phyloP scores from a whole-genome alignment of 2,797 vertebrate species.

The Notamacropus eugenii region DNA sequence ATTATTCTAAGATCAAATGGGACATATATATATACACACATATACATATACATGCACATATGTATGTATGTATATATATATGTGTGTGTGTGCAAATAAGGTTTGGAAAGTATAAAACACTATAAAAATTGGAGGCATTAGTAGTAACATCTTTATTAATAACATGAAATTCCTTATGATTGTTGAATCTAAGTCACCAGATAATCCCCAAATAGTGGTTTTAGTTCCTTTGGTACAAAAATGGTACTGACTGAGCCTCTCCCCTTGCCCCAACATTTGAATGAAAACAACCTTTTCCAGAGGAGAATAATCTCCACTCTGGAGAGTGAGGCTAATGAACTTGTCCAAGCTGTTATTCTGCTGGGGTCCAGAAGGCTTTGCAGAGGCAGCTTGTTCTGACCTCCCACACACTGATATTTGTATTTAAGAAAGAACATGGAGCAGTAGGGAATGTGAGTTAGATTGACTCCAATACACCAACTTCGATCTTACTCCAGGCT shows the following conservation, averaged over 20 bases:
- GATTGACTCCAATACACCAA: neutral
- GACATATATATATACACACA: neutral
- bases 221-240: neutral
- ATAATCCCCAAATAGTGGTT: neutral
- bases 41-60: neutral
- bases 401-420: neutral
- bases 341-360: neutral
- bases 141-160: neutral
- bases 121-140: neutral
- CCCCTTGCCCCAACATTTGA: neutral
- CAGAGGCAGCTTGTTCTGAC: slow-evolving; percentile 21
- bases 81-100: neutral
- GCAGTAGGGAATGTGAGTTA: neutral
- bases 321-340: slow-evolving; percentile 16
- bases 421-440: slow-evolving; percentile 7
- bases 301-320: neutral
- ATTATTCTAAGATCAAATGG: neutral
- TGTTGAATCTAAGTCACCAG: neutral
- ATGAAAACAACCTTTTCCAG: neutral
- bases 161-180: neutral
- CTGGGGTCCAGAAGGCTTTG: slow-evolving; percentile 18
- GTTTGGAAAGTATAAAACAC: neutral
- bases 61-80: accelerated
- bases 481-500: neutral
- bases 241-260: neutral